phyloP scores from a whole-genome alignment of 2,888 invertebrate genomes.

The Diarsia brunnea region DNA sequence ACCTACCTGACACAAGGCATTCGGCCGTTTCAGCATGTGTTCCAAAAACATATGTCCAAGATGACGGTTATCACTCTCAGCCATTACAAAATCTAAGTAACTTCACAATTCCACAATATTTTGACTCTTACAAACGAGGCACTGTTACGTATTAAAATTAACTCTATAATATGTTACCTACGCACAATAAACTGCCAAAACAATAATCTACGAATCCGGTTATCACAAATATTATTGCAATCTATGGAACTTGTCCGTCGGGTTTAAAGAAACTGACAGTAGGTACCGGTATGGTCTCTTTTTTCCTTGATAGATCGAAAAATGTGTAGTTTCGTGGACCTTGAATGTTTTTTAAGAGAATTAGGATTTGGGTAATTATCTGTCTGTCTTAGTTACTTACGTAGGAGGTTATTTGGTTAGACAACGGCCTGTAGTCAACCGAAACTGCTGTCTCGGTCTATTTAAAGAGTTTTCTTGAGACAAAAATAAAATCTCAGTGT shows the following conservation, averaged over 20 bases:
- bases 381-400: constrained; percentile 2
- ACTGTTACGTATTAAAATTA: constrained; percentile 38
- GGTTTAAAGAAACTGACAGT: constrained; percentile 23
- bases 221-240: constrained; percentile 29
- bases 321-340: constrained; percentile 28
- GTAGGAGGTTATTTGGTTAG: constrained; percentile 6
- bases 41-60: constrained; percentile 75
- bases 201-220: constrained; percentile 47
- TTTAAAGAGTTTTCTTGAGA: not conserved
- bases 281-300: not conserved
- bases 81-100: constrained; percentile 16
- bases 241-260: constrained; percentile 40
- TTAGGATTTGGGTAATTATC: constrained; percentile 10
- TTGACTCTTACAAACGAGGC: constrained; percentile 15
- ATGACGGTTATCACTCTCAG: constrained; percentile 58
- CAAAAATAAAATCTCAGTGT: not conserved
- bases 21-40: constrained; percentile 69
- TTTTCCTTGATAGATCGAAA: constrained; percentile 38
- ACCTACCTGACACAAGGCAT: constrained; percentile 68
- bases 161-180: not conserved
- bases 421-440: not conserved
- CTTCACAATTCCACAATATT: constrained; percentile 30
- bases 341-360: constrained; percentile 33
- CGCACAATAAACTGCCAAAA: constrained; percentile 26
- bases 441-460: not conserved